Evolutionary conservation across 2,888 invertebrate species (phyloP).

Genomic region (Zonitis immaculata): DNA sequence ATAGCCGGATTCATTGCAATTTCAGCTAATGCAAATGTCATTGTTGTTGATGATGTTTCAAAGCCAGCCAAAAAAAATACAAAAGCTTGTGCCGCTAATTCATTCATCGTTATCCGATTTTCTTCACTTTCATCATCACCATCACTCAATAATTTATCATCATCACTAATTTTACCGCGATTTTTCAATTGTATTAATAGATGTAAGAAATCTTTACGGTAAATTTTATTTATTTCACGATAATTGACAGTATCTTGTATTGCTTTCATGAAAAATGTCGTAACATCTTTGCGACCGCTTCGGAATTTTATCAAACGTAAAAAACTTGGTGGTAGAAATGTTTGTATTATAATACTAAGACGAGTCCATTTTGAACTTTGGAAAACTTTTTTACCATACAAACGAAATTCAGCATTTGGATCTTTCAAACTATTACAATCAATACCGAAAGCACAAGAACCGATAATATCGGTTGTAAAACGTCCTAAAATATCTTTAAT

Average conservation of each 20-base stretch:
- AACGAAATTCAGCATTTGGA: slow-evolving; percentile 48
- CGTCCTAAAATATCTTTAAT: slow-evolving; percentile 51
- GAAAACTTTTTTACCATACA: slow-evolving; percentile 26
- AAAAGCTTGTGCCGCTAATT: neutral
- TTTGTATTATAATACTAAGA: slow-evolving; percentile 4
- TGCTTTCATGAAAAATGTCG: slow-evolving; percentile 47
- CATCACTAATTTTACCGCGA: slow-evolving; percentile 38
- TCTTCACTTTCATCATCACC: slow-evolving; percentile 4
- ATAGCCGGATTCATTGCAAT: slow-evolving; percentile 47
- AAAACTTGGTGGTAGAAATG: slow-evolving; percentile 20
- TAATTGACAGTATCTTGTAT: slow-evolving; percentile 48
- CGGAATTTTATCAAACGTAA: slow-evolving; percentile 22
- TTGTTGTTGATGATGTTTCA: slow-evolving; percentile 26
- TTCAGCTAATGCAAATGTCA: slow-evolving; percentile 49
- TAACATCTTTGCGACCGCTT: slow-evolving; percentile 25
- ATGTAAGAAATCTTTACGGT: slow-evolving; percentile 54
- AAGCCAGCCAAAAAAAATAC: neutral
- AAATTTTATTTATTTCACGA: slow-evolving; percentile 46
- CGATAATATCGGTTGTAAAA: slow-evolving; percentile 57
- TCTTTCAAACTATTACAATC: slow-evolving; percentile 54
- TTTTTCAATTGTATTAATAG: slow-evolving; percentile 48
- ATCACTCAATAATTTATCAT: slow-evolving; percentile 34
- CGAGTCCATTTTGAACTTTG: slow-evolving; percentile 21
- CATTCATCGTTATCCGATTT: slow-evolving; percentile 7
- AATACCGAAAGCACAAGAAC: slow-evolving; percentile 56